Conservation (phyloP, 2,888 invertebrate genomes). For the Lithophane socia region DNA sequence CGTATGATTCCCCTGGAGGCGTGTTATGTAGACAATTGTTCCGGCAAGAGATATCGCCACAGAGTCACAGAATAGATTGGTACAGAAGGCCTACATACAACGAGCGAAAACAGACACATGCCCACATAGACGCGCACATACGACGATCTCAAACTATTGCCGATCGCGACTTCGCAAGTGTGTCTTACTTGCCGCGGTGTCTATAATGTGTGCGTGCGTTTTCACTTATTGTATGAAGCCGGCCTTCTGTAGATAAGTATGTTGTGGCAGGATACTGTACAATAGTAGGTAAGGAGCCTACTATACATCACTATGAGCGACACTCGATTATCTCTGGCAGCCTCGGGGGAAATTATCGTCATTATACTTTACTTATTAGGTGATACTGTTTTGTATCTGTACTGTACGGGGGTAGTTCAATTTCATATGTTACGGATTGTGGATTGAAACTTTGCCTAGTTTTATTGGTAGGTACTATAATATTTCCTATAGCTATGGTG, state of each 20-base stretch:
- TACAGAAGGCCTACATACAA: neutral
- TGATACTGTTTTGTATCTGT: slow-evolving; percentile 15
- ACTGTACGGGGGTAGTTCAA: neutral
- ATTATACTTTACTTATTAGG: slow-evolving; percentile 50
- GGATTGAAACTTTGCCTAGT: neutral
- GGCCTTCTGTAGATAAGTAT: neutral
- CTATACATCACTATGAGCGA: slow-evolving; percentile 51
- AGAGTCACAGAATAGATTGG: neutral
- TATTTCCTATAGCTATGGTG: neutral
- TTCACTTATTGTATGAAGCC: neutral
- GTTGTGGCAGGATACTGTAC: neutral
- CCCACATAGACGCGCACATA: neutral
- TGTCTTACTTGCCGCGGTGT: neutral
- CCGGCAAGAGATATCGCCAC: slow-evolving; percentile 11
- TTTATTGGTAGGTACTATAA: neutral
- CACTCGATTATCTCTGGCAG: slow-evolving; percentile 42
- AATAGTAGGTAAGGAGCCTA: slow-evolving; percentile 9
- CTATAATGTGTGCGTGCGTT: neutral
- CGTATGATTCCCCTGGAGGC: slow-evolving; percentile 42
- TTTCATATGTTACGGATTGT: neutral
- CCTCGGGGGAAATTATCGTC: slow-evolving; percentile 49
- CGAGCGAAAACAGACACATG: neutral
- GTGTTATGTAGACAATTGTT: slow-evolving; percentile 46
- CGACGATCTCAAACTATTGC: neutral
- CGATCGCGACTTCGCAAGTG: neutral